These are phyloP conservation scores for Chaetophractus vellerosus DNA, from an alignment of 2,797 vertebrate species.

Conservation along the genomic window DNA sequence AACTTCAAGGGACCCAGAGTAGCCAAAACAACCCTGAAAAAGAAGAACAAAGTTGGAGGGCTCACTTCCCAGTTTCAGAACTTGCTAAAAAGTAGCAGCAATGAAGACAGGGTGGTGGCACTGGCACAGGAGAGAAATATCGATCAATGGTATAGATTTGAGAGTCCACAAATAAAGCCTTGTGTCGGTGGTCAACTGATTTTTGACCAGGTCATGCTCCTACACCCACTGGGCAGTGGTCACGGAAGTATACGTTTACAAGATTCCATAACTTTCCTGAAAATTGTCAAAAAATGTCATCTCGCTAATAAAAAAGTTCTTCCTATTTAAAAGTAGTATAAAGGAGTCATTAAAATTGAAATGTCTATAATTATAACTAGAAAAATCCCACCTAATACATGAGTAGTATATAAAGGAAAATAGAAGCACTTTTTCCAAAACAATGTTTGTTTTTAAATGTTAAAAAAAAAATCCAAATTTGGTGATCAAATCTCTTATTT, in stretches of 20 bases:
- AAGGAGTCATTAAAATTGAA: background rate
- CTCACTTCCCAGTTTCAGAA: slow-evolving; percentile 13
- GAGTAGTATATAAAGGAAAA: background rate
- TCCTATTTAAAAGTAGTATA: too few relatives aligned
- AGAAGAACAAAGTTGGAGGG: background rate
- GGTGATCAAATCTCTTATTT: background rate
- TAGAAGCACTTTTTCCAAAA: background rate
- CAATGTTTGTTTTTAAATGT: background rate
- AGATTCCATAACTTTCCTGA: background rate
- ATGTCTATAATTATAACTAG: background rate
- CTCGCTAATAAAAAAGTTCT: background rate
- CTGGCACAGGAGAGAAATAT: background rate
- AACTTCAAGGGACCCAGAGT: background rate
- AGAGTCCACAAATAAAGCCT: slow-evolving; percentile 12
- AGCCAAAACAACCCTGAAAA: background rate
- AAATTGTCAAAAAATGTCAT: background rate
- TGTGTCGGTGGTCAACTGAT: background rate
- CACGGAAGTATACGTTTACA: background rate
- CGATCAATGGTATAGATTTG: background rate
- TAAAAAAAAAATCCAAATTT: background rate
- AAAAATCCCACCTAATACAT: background rate
- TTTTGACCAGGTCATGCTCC: background rate
- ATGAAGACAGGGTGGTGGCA: background rate
- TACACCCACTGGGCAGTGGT: background rate
- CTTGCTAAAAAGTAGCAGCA: background rate